Evolutionary conservation across 2,797 vertebrate species (phyloP), one percentile per base, ranked within the genome.

Genomic region (Chrysocyon brachyurus): DNA sequence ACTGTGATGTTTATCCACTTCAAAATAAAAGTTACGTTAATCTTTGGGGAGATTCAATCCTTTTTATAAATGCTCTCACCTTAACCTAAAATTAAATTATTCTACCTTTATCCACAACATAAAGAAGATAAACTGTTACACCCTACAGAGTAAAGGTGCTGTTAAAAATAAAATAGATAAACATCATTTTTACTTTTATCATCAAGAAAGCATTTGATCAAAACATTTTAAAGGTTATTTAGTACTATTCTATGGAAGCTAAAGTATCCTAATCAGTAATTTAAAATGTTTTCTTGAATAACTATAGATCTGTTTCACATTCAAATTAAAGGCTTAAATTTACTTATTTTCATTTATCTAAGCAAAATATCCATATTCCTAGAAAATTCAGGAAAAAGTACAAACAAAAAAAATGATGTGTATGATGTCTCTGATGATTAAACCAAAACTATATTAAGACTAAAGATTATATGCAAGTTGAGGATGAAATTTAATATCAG

Each of bases 161-260:
- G 54, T 59, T 87, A 66, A 95, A 94, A 93, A 89, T 54, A 73
- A 96, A 81, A 64, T 87, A 94, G 40, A 91, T 91, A 84, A 96
- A 89, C 2, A 79, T 56, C 4, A 79, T 56, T 93, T 94, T 92
- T 31, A 87, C 31, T 68, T 96, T 90, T 79, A 94, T 63, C 33
- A 77, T 64, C 3, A 75, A 52, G 73, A 56, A 78, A 91, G 16
- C 16, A 91, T 63, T 96, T 89, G 10, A 87, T 61, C 9, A 87
- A 81, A 81, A 3, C 1, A 6, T 84, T 89, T 28, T 19, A 91
- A 93, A 89, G 11, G 1, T 64, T 72, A 83, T 78, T 96, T 89
- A 63, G 5, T 28, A 54, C 12, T 63, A 3, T 54, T 90, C 12
- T n/a, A 79, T 52, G 14, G 4, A 86, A 95, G 91, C 16, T 61